Conservation (phyloP, 2,888 invertebrate genomes). For the Pachydiplax longipennis region DNA sequence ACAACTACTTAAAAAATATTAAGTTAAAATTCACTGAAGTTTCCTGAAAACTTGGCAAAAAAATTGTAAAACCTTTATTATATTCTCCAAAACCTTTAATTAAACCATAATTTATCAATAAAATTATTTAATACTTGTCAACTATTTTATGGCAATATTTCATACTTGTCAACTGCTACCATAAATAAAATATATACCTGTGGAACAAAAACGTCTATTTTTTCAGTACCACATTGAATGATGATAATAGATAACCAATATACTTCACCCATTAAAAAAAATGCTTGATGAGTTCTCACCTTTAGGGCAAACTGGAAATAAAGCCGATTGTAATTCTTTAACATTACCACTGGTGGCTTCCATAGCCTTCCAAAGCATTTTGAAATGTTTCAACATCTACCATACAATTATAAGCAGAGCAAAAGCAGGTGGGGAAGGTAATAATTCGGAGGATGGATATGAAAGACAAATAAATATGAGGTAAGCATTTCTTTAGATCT, state of each 20-base stretch:
- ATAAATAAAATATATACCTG: neutral
- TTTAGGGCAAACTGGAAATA: conserved; percentile 64
- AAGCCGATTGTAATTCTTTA: conserved; percentile 70
- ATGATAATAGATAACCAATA: neutral
- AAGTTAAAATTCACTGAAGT: neutral
- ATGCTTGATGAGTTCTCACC: conserved; percentile 46
- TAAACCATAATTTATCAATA: too few relatives aligned
- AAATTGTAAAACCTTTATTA: neutral
- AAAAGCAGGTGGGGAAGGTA: neutral
- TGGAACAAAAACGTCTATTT: neutral
- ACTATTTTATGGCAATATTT: too few relatives aligned
- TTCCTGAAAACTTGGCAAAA: neutral
- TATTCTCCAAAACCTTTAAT: too few relatives aligned
- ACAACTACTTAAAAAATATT: neutral
- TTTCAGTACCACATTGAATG: too few relatives aligned
- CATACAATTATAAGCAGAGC: neutral
- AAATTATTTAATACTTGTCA: too few relatives aligned
- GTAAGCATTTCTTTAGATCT: neutral
- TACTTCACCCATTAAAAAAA: neutral
- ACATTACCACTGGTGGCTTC: conserved; percentile 54
- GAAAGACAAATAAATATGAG: neutral
- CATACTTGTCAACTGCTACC: neutral
- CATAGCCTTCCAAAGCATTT: conserved; percentile 48
- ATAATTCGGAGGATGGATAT: neutral
- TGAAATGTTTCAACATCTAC: neutral